Percentiles rank a stretch among this genome's conserved stretches.
These are phyloP conservation scores for Antitype chi DNA, from an alignment of 2,888 invertebrate genomes.

Conservation along the genomic window DNA sequence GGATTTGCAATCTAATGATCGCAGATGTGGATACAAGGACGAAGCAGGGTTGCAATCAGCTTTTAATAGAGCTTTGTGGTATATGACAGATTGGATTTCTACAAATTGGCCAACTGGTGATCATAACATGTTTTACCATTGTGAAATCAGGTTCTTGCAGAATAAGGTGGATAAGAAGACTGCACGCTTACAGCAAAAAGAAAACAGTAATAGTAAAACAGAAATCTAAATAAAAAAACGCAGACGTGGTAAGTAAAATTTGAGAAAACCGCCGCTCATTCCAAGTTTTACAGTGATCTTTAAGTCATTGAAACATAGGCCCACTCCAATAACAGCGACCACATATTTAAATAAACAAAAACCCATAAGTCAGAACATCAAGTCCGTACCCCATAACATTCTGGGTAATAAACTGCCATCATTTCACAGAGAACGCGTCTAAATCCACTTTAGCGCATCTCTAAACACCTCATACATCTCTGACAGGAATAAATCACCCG, in stretches of 20 bases:
- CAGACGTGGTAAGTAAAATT: no score
- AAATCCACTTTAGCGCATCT: slow-evolving; percentile 63
- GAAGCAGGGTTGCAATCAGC: background rate
- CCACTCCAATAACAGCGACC: background rate
- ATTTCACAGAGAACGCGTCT: slow-evolving; percentile 55
- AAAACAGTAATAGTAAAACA: no score
- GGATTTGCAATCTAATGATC: slow-evolving; percentile 25
- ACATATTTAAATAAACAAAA: slow-evolving; percentile 35
- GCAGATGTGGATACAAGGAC: slow-evolving; percentile 17
- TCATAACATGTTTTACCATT: background rate
- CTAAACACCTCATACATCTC: slow-evolving; percentile 77
- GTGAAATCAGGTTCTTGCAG: background rate
- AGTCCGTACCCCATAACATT: slow-evolving; percentile 41
- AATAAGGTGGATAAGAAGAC: no score
- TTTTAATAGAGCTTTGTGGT: slow-evolving; percentile 14
- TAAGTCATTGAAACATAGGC: background rate
- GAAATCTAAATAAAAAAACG: no score
- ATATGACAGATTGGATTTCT: slow-evolving; percentile 3
- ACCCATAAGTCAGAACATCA: slow-evolving; percentile 45
- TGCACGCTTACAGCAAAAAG: no score
- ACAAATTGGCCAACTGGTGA: background rate
- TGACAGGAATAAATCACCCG: slow-evolving; percentile 77
- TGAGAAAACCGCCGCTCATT: no score
- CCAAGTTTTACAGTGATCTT: background rate
- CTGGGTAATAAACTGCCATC: slow-evolving; percentile 55